Evolutionary conservation across 1,140 invertebrate genomes (phyloP).

Genomic region (Heliconius congener): DNA sequence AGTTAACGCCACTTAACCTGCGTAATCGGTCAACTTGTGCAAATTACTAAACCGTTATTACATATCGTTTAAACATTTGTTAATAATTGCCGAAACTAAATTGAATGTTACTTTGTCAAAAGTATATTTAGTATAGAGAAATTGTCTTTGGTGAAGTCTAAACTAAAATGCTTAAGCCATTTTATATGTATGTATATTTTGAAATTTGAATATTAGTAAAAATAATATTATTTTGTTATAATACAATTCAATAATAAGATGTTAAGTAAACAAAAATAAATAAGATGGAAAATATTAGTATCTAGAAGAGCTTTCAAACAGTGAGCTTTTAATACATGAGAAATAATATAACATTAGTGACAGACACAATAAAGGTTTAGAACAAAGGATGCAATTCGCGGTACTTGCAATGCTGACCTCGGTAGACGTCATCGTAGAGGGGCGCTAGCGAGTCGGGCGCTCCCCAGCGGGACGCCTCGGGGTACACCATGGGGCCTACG

Average conservation of each 20-base stretch:
- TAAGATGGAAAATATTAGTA: not conserved
- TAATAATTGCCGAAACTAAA: constrained; percentile 1
- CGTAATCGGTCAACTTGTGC: constrained; percentile 40
- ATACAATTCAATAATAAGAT: not conserved
- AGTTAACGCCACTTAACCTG: constrained; percentile 43
- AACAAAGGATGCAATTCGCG: constrained; percentile 67
- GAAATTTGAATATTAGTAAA: too few species aligned
- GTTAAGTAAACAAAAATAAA: constrained; percentile 3
- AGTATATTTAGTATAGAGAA: not conserved
- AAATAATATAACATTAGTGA: constrained; percentile 17
- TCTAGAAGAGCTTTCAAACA: not conserved
- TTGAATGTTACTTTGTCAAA: constrained; percentile 3
- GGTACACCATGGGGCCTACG: constrained; percentile 75
- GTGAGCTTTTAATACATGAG: constrained; percentile 6
- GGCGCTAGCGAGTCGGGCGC: constrained; percentile 76
- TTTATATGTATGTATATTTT: too few species aligned
- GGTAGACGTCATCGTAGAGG: constrained; percentile 79
- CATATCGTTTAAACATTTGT: not conserved
- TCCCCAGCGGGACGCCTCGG: constrained; percentile 74
- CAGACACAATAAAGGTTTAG: constrained; percentile 42
- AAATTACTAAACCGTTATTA: constrained; percentile 32
- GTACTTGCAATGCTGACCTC: constrained; percentile 74
- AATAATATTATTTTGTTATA: too few species aligned
- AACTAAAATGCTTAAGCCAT: not conserved
- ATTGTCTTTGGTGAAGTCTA: not conserved